Base-by-base conservation (phyloP, 2,797 vertebrate species). In the Sebastiscus albofasciatus region DNA sequence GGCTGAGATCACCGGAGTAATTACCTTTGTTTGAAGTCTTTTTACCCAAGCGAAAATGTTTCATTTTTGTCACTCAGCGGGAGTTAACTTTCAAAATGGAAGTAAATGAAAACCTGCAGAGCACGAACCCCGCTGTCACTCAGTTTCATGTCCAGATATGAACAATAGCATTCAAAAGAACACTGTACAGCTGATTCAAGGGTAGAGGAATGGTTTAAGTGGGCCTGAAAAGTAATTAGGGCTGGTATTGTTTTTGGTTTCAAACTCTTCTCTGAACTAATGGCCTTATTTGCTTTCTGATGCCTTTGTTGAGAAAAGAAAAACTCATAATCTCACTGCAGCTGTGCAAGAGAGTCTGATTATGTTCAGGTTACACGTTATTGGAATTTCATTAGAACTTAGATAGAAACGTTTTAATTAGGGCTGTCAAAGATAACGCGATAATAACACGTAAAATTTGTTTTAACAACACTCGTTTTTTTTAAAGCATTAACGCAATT, bases 71-170 rank as follows among this genome's bases (percentile, higher is more conserved):
- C 26, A 46, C 64, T 16, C 87, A 89, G 88, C 88, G 60, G 87
- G 87, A 84, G 70, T 83, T 82, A 77, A 89, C 81, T 86, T 90
- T 85, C 64, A 80, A 67, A 88, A 87, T 79, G 66, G 79, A 91
- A 81, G 89, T 76, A 88, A 84, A 84, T 58, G 56, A 84, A 49
- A 89, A 87, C 84, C 87, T 80, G 89, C 61, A 76, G 79, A 77
- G 87, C 68, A 29, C 11, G n/a, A 73, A 75, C 77, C 80, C 80
- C 8, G 74, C 82, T 67, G 87, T 77, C 80, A 56, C 75, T 87
- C 83, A 65, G 70, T 79, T 82, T 86, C 76, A 85, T 77, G 81
- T 90, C 71, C 72, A 74, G 54, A 59, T 82, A 31, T 59, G 84
- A 91, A 85, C 80, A 91, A 85, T 67, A 24, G 76, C 74, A 74